Conservation (phyloP, 2,797 vertebrate genomes). For the Streptopelia turtur region DNA sequence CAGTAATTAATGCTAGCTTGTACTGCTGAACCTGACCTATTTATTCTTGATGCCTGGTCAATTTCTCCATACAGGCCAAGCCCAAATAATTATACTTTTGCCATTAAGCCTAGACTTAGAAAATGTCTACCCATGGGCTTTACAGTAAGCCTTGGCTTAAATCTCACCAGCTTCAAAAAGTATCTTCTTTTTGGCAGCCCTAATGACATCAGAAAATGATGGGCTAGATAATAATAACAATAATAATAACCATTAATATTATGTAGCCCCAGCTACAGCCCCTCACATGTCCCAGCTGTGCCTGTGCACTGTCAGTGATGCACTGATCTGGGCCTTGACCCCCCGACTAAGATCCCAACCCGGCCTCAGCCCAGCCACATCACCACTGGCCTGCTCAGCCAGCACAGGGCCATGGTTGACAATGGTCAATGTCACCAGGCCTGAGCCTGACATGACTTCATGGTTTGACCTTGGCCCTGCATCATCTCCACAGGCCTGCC, state of each 20-base stretch:
- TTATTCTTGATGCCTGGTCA: background rate
- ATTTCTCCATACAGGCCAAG: background rate
- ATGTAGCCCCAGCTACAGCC: background rate
- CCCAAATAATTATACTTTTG: background rate
- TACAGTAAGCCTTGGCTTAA: background rate
- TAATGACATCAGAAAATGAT: background rate
- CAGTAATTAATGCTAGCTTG: background rate
- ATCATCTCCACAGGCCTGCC: fast-evolving
- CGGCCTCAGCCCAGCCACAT: background rate
- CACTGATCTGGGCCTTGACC: fast-evolving
- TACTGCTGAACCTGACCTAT: background rate
- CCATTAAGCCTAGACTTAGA: background rate
- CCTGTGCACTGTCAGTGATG: fast-evolving
- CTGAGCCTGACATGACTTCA: background rate
- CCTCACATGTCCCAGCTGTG: background rate
- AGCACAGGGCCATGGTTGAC: fast-evolving
- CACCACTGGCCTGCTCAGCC: background rate
- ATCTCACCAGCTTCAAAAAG: background rate
- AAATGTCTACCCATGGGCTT: background rate
- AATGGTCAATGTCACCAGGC: fast-evolving
- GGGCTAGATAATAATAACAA: background rate
- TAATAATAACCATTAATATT: no score
- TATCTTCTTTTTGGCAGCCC: background rate
- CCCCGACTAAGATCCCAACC: fast-evolving
- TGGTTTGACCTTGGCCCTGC: background rate